Evolutionary conservation across 2,113 vertebrate species (phyloP).

Genomic region (Meleagris gallopavo): DNA sequence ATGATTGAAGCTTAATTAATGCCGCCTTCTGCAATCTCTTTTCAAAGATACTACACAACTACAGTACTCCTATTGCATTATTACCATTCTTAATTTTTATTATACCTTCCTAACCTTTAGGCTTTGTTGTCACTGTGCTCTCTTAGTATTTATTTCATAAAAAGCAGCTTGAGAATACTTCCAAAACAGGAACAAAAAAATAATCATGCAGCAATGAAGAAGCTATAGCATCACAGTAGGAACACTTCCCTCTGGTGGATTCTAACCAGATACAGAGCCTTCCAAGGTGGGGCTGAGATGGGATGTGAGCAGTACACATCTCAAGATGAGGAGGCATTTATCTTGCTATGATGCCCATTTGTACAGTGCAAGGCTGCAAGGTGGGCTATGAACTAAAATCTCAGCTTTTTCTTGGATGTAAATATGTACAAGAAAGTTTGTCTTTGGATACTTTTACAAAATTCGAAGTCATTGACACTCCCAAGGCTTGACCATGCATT

Average conservation of each 20-base stretch:
- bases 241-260: background rate
- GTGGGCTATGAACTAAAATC: background rate
- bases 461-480: background rate
- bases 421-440: background rate
- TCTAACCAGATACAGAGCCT: background rate
- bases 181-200: background rate
- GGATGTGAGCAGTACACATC: background rate
- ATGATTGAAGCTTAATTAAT: constrained; percentile 54
- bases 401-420: background rate
- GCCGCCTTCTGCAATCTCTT: constrained; percentile 19
- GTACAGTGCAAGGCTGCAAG: background rate
- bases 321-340: background rate
- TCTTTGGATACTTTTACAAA: background rate
- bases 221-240: background rate
- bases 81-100: background rate
- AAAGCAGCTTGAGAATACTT: background rate
- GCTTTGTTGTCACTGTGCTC: background rate
- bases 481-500: background rate
- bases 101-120: background rate
- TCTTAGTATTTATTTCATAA: background rate
- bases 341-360: background rate
- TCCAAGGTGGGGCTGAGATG: background rate
- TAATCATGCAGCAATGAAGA: background rate
- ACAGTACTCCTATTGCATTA: background rate
- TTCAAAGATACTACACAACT: background rate